Conservation (phyloP, 2,888 invertebrate genomes). For the Agriopis leucophaearia region DNA sequence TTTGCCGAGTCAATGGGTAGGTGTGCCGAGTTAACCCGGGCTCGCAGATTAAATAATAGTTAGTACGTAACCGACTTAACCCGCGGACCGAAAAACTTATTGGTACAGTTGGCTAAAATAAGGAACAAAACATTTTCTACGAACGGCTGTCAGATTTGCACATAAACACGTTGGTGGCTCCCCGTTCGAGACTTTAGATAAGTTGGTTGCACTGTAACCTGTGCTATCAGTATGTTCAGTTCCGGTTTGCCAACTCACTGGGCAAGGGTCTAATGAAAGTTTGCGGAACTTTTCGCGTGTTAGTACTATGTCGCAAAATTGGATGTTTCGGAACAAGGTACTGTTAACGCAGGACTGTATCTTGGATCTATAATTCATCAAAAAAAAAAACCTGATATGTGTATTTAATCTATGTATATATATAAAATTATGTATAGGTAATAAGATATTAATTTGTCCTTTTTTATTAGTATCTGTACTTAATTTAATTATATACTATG, state of each 20-base stretch:
- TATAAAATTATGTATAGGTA: no score
- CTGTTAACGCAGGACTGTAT: no score
- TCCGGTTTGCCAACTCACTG: conserved; percentile 29
- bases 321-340: not conserved
- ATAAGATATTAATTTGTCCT: no score
- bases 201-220: not conserved
- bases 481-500: no score
- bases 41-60: conserved; percentile 9
- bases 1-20: conserved; percentile 51
- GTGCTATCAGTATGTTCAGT: conserved; percentile 16
- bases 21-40: conserved; percentile 36
- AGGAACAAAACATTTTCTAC: not conserved
- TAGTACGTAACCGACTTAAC: conserved; percentile 5
- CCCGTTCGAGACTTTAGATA: not conserved
- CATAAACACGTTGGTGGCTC: not conserved
- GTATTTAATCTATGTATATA: no score
- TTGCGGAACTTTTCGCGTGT: conserved; percentile 19
- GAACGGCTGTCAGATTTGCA: not conserved
- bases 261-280: conserved; percentile 30
- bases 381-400: no score
- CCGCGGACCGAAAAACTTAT: not conserved
- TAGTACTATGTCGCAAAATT: conserved; percentile 20
- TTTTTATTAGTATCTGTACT: no score
- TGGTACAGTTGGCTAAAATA: not conserved
- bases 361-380: no score